A percentile compares a stretch with the other conserved stretches of the same genome.
These are phyloP conservation scores for Apostichopus japonicus DNA, from an alignment of 35 echinoderm and acorn worm genomes.

Conservation along the genomic window DNA sequence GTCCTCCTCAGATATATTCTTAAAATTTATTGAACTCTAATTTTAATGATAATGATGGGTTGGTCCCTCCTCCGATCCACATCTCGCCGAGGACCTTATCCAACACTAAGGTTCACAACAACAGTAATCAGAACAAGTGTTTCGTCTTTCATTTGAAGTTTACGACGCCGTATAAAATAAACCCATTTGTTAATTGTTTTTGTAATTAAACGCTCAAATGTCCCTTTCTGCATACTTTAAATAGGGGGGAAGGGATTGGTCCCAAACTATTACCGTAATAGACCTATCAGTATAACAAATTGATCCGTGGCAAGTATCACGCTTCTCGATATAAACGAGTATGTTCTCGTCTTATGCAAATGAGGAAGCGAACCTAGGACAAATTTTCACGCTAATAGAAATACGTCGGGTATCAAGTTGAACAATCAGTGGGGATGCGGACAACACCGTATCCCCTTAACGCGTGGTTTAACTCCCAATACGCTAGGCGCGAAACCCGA, in stretches of 20 bases:
- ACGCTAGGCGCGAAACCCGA: constrained; percentile 39
- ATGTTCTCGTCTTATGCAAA: constrained; percentile 49
- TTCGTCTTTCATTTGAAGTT: background rate
- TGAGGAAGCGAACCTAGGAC: background rate
- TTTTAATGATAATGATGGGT: too few species aligned
- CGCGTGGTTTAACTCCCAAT: constrained; percentile 41
- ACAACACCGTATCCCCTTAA: constrained; percentile 48
- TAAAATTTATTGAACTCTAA: too few species aligned
- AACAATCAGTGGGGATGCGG: constrained; percentile 15
- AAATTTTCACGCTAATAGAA: constrained; percentile 47
- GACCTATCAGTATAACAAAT: constrained; percentile 46
- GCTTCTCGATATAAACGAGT: background rate
- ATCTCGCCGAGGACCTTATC: too few species aligned
- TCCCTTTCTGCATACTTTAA: constrained; percentile 18
- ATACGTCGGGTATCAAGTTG: constrained; percentile 30
- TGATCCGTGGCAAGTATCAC: constrained; percentile 29
- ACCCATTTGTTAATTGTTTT: constrained; percentile 50
- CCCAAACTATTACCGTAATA: constrained; percentile 8
- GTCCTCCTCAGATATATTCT: too few species aligned
- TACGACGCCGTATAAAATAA: constrained; percentile 26
- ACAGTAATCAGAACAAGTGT: background rate
- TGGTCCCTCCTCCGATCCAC: too few species aligned
- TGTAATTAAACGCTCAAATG: constrained; percentile 49
- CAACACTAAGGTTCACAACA: background rate
- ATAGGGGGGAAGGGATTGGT: background rate